Conservation (phyloP, 2,797 vertebrate genomes). For the Myotis myotis region DNA sequence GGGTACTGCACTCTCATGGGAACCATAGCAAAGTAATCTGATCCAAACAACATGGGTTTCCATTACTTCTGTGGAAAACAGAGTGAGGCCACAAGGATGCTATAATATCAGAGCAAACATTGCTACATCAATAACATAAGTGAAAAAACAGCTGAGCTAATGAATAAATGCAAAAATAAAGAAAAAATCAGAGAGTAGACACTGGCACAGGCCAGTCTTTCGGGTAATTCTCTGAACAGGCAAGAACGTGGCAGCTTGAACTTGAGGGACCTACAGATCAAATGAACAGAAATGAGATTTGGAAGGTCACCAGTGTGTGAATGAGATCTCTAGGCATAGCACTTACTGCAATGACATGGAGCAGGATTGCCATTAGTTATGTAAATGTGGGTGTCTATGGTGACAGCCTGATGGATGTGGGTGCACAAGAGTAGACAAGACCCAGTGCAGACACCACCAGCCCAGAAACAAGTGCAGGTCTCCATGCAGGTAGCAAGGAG, state of each 20-base stretch:
- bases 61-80: neutral
- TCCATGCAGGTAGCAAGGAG: neutral
- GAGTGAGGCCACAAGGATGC: neutral
- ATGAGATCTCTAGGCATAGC: neutral
- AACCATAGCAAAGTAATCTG: neutral
- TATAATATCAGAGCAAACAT: constrained; percentile 56
- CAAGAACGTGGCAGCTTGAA: neutral
- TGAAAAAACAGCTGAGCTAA: constrained; percentile 47
- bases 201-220: neutral
- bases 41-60: neutral
- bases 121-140: constrained; percentile 56
- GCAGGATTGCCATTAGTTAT: constrained; percentile 62
- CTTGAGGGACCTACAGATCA: constrained; percentile 57
- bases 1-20: neutral
- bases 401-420: constrained; percentile 59
- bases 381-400: constrained; percentile 50
- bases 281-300: constrained; percentile 56
- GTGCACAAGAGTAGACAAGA: constrained; percentile 70
- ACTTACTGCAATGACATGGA: constrained; percentile 52
- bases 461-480: neutral
- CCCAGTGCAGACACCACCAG: constrained; percentile 29
- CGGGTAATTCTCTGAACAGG: constrained; percentile 53
- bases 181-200: neutral
- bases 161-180: constrained; percentile 47
- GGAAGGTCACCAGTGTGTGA: constrained; percentile 64